Conservation (phyloP, 2,888 invertebrate genomes). For the Philopedon plagiatum region DNA sequence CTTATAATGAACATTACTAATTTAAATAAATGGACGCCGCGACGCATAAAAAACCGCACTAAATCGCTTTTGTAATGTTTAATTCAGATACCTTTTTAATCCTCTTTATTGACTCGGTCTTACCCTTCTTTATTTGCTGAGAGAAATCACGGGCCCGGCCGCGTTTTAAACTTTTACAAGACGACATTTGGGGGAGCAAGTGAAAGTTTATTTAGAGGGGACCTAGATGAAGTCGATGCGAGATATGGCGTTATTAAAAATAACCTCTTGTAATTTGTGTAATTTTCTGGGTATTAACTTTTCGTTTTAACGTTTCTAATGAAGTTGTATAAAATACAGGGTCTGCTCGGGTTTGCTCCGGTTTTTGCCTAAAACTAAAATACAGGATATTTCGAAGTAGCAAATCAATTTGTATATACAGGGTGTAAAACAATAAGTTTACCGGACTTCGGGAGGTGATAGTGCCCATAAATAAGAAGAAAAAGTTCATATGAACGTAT, state of each 20-base stretch:
- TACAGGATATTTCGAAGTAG: too few species aligned
- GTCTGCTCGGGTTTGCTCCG: too few species aligned
- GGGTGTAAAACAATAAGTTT: too few species aligned
- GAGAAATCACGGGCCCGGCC: slow-evolving; percentile 13
- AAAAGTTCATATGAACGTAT: too few species aligned
- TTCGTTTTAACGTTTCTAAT: too few species aligned
- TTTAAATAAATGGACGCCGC: background rate
- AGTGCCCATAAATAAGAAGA: too few species aligned
- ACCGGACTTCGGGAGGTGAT: too few species aligned
- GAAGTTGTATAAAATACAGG: too few species aligned
- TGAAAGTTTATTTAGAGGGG: background rate
- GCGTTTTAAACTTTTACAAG: slow-evolving; percentile 25
- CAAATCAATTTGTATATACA: too few species aligned
- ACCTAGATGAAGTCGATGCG: background rate
- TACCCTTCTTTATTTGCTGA: slow-evolving; percentile 1
- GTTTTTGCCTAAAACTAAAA: too few species aligned
- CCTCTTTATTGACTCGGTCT: slow-evolving; percentile 4
- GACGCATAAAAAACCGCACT: background rate
- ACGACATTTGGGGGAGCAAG: slow-evolving; percentile 17
- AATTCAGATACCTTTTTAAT: slow-evolving; percentile 8
- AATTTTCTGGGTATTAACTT: background rate
- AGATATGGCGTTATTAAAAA: slow-evolving; percentile 7
- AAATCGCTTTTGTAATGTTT: background rate
- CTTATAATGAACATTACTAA: background rate
- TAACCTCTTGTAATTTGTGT: background rate